phyloP scores from a whole-genome alignment of 2,113 vertebrate genomes.

The Mobula birostris region DNA sequence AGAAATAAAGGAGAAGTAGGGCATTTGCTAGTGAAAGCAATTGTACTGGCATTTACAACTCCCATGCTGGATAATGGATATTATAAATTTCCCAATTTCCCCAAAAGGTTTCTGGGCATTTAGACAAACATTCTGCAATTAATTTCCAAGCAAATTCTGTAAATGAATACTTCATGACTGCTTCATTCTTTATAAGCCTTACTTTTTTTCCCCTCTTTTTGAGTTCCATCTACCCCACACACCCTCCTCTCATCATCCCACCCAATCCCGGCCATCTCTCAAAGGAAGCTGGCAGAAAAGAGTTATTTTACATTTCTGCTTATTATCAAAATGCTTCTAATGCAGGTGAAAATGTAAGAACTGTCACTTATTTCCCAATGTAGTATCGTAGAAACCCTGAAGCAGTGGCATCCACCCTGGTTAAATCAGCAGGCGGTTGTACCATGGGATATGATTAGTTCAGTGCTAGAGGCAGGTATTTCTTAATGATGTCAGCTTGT shows the following conservation, averaged over 20 bases:
- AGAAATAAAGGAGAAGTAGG: background rate
- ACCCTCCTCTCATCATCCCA: too few relatives aligned
- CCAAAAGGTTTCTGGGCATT: background rate
- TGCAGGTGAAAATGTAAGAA: background rate
- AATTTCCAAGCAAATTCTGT: background rate
- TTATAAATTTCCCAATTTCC: background rate
- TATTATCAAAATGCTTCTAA: background rate
- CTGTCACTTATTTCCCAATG: background rate
- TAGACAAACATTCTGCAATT: background rate
- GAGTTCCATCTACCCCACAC: background rate
- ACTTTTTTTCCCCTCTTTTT: background rate
- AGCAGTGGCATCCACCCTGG: background rate
- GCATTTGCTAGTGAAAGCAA: background rate
- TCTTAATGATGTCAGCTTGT: background rate
- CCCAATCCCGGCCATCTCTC: background rate
- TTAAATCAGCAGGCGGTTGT: background rate
- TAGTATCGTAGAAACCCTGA: background rate
- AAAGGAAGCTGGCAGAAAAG: background rate
- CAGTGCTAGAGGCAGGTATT: constrained; percentile 10
- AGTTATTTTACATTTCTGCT: background rate
- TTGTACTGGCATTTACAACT: background rate
- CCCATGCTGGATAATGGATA: background rate
- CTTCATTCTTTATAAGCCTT: background rate
- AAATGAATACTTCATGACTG: background rate
- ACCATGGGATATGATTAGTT: constrained; percentile 27